Conservation (phyloP, 2,888 invertebrate species). For the Adelognathus sp. region DNA sequence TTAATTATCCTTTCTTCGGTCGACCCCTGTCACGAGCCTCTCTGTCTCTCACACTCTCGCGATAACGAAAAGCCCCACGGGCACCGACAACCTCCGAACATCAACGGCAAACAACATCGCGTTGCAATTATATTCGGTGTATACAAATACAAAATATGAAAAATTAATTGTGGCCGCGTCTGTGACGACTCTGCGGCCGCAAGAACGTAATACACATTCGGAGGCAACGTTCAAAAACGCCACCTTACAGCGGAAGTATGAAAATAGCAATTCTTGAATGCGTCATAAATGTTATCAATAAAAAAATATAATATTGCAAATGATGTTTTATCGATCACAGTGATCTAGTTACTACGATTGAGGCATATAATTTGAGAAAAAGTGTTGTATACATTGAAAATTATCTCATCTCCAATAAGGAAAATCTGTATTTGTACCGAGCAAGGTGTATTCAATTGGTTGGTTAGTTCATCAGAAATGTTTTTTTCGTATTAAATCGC, state of each 20-base stretch:
- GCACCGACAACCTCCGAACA: constrained; percentile 17
- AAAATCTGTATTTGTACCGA: too few species aligned
- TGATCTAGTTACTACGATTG: too few species aligned
- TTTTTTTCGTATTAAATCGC: too few species aligned
- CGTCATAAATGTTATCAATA: too few species aligned
- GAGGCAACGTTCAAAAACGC: too few species aligned
- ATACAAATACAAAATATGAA: constrained; percentile 4
- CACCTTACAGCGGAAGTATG: not conserved
- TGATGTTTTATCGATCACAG: too few species aligned
- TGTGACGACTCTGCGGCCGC: not conserved
- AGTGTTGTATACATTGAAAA: too few species aligned
- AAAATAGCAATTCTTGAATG: too few species aligned
- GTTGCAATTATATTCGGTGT: constrained; percentile 37
- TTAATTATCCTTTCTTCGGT: constrained; percentile 59
- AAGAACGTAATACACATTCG: not conserved
- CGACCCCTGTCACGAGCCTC: constrained; percentile 34
- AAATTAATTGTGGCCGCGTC: constrained; percentile 15
- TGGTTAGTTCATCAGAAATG: too few species aligned
- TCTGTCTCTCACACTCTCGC: not conserved
- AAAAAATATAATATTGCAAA: not conserved
- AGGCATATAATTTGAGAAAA: too few species aligned
- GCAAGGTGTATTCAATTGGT: too few species aligned
- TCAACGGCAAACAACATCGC: constrained; percentile 44
- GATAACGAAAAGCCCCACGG: not conserved
- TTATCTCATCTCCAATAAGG: too few species aligned